A percentile compares a stretch with the other conserved stretches of the same genome.
phyloP scores from a whole-genome alignment of 2,797 vertebrate genomes.

The Gymnothorax javanicus region DNA sequence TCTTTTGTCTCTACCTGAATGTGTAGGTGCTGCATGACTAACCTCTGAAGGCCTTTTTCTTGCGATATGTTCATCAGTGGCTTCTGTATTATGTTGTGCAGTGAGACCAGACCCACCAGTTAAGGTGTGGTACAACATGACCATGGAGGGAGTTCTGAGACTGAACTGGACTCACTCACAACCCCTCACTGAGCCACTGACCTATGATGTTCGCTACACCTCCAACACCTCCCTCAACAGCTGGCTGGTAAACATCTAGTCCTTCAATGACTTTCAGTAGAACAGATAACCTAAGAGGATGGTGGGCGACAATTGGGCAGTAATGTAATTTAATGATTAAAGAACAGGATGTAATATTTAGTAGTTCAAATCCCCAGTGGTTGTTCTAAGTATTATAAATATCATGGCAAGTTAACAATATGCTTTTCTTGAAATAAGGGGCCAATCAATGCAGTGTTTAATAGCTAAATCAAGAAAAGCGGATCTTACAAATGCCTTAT shows the following conservation, averaged over 20 bases:
- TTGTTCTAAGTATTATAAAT: not conserved
- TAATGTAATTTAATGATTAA: not conserved
- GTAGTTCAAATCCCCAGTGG: not conserved
- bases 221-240: conserved; percentile 45
- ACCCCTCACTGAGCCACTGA: conserved; percentile 50
- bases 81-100: conserved; percentile 45
- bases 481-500: not conserved
- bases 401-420: not conserved
- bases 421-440: no score
- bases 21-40: not conserved
- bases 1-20: not conserved
- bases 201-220: conserved; percentile 69
- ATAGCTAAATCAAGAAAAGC: not conserved
- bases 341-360: no score
- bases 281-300: not conserved
- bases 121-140: conserved; percentile 62
- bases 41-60: not conserved
- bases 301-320: not conserved
- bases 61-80: not conserved
- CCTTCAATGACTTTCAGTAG: not conserved
- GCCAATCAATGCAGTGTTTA: no score
- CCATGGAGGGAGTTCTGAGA: conserved; percentile 60
- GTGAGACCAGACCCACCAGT: conserved; percentile 71
- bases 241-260: conserved; percentile 31
- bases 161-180: conserved; percentile 64